Base-by-base conservation (phyloP, 1,140 invertebrate genomes). In the Ectropis grisescens region DNA sequence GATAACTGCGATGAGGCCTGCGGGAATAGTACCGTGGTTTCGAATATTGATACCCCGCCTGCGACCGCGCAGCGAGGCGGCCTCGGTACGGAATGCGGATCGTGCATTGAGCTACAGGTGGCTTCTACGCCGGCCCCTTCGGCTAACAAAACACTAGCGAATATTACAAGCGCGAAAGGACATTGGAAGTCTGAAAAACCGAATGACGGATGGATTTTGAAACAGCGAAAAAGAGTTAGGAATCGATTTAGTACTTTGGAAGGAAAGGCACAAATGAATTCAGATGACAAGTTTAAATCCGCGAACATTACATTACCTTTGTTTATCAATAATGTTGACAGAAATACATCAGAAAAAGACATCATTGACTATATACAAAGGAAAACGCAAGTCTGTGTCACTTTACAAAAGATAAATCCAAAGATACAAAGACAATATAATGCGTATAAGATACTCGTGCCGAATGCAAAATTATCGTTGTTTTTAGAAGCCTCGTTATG, bases 401-500 rank as follows among this genome's bases (percentile, higher is more conserved):
- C 1, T 5, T 11, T 40, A 2, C 9, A 28, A 13, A n/a, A n/a
- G n/a, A 29, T 41, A 4, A 27, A 40, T 2, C 14, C 10, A 9
- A 40, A 40, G 13, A 19, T 27, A 14, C 2, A 25, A 3, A 27
- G 13, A 24, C 8, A 32, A 9, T 40, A 33, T 27, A 33, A 41
- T 13, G 29, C 44, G 1, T 47, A 34, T 30, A 41, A 41, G 29
- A 9, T 41, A 10, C 11, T 37, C 12, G 27, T 47, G 14, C 30
- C 37, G 9, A 35, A 29, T n/a, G 16, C 27, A 2, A 47, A 41
- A n/a, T 8, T 41, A 1, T 6, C 5, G n/a, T 1, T 41, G 12
- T 47, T 41, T 38, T 19, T 47, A 14, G 26, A 41, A 23, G 27
- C 19, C 4, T 13, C 13, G 9, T 10, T 47, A 9, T 41, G 38